Evolutionary conservation across 92 coral and sea anemone species (phyloP).

Genomic region (Bergia puertoricense): DNA sequence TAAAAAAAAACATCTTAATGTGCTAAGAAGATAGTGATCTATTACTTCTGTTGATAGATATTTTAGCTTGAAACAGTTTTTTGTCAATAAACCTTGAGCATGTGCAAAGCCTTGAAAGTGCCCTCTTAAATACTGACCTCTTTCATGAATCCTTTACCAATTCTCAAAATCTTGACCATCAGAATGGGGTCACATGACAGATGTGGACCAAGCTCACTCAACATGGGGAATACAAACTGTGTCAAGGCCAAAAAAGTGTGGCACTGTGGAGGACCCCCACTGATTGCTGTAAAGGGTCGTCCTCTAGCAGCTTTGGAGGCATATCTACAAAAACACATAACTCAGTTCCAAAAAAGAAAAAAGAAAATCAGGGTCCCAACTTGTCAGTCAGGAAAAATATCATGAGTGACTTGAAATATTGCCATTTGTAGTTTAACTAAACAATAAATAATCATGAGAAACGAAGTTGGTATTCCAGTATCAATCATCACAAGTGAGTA

Average conservation of each 20-base stretch:
- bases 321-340: slow-evolving; percentile 49
- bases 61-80: too few species aligned
- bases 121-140: slow-evolving; percentile 61
- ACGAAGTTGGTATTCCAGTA: too few species aligned
- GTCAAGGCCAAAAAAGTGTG: slow-evolving; percentile 69
- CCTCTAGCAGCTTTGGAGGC: slow-evolving; percentile 97
- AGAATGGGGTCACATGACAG: slow-evolving; percentile 90
- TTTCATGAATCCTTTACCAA: slow-evolving; percentile 91
- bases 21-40: too few species aligned
- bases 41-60: too few species aligned
- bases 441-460: too few species aligned
- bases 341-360: background rate
- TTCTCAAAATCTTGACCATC: slow-evolving; percentile 91
- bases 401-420: background rate
- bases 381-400: background rate
- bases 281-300: slow-evolving; percentile 76
- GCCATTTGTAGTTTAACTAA: too few species aligned
- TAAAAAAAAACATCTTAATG: too few species aligned
- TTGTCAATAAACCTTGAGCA: too few species aligned
- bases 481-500: too few species aligned
- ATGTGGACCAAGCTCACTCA: slow-evolving; percentile 89
- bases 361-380: background rate
- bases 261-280: slow-evolving; percentile 85
- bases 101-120: too few species aligned
- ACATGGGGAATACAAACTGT: slow-evolving; percentile 80